Percentiles rank a stretch among this genome's conserved stretches.
phyloP scores from a whole-genome alignment of 2,797 vertebrate species.

The Sebastes matsubarae region DNA sequence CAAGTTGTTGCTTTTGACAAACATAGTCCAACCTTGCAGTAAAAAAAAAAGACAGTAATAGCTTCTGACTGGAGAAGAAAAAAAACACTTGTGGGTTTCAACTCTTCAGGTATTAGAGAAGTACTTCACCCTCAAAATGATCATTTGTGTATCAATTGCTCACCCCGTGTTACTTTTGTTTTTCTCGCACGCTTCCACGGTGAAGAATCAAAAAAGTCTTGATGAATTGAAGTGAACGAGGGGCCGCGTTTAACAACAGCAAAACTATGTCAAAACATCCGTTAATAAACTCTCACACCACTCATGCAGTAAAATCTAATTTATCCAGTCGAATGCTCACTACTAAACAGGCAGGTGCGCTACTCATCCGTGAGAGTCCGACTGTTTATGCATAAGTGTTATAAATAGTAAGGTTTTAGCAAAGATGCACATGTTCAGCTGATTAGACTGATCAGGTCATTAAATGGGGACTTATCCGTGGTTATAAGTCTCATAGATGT shows the following conservation, averaged over 20 bases:
- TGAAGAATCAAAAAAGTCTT: not conserved
- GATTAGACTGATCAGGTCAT: no score
- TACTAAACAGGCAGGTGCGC: not conserved
- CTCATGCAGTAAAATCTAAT: no score
- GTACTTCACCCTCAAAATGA: not conserved
- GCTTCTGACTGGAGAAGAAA: not conserved
- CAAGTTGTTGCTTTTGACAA: constrained; percentile 45
- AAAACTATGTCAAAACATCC: not conserved
- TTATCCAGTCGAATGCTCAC: not conserved
- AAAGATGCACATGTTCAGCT: not conserved
- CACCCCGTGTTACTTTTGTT: not conserved
- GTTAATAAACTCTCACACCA: not conserved
- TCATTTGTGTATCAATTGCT: not conserved
- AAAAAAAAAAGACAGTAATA: constrained; percentile 36
- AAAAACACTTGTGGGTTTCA: constrained; percentile 5
- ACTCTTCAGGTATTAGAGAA: not conserved
- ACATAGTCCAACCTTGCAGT: constrained; percentile 19
- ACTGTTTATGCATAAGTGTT: not conserved
- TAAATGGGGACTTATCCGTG: no score
- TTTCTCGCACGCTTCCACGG: not conserved
- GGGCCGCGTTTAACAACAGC: not conserved
- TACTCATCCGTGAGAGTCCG: no score
- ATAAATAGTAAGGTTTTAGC: not conserved
- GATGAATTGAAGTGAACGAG: not conserved
- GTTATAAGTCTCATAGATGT: no score